phyloP scores from a whole-genome alignment of 1,140 invertebrate species.

The Pteromalus puparum region DNA sequence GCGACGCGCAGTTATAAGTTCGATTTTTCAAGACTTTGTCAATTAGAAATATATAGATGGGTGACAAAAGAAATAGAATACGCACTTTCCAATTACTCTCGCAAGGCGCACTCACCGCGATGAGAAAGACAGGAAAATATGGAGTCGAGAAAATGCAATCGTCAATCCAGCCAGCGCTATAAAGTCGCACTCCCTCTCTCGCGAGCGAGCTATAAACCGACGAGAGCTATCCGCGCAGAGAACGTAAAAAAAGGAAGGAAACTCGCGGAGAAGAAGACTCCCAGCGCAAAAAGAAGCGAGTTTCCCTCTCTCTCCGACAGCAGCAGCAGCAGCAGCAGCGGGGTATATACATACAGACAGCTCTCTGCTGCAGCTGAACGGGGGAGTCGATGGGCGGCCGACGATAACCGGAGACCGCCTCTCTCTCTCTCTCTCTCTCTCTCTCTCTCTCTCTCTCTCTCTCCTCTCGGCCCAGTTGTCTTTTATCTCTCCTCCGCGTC shows the following conservation, averaged over 20 bases:
- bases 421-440: conserved; percentile 61
- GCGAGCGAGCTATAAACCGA: conserved; percentile 37
- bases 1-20: too few species aligned
- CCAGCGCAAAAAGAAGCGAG: conserved; percentile 15
- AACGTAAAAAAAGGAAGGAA: not conserved
- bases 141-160: conserved; percentile 6
- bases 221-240: conserved; percentile 45
- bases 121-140: not conserved
- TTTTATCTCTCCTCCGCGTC: conserved; percentile 55
- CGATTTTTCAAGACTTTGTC: too few species aligned
- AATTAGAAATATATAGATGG: too few species aligned
- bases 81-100: too few species aligned
- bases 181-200: conserved; percentile 48
- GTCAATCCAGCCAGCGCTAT: conserved; percentile 7
- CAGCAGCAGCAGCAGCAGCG: not conserved
- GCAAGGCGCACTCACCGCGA: too few species aligned
- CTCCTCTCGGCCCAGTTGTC: conserved; percentile 47
- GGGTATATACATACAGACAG: conserved; percentile 10
- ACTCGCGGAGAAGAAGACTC: conserved; percentile 13
- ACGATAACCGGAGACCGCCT: conserved; percentile 72
- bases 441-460: conserved; percentile 59
- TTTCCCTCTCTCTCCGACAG: conserved; percentile 26
- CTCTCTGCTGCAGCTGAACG: not conserved
- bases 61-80: too few species aligned
- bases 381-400: conserved; percentile 70